phyloP scores from a whole-genome alignment of 2,797 vertebrate genomes.

The Threskiornis aethiopicus region DNA sequence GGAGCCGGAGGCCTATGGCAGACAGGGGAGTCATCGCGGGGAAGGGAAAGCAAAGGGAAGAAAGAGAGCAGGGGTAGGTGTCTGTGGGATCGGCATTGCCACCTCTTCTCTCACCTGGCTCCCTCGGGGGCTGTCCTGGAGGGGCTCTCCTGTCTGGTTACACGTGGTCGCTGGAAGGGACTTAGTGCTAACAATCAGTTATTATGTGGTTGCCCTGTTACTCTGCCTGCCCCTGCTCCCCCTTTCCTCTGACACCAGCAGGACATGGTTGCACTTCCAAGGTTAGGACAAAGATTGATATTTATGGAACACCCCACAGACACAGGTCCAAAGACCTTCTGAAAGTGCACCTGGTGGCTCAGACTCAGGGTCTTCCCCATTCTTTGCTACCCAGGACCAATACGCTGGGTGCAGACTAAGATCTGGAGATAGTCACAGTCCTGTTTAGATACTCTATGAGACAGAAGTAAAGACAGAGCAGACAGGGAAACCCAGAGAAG shows the following conservation, averaged over 20 bases:
- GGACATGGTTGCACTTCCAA: neutral
- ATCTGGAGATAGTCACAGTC: neutral
- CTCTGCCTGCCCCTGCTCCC: neutral
- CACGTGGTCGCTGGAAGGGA: neutral
- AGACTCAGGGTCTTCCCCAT: neutral
- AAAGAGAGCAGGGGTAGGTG: neutral
- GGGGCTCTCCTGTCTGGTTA: neutral
- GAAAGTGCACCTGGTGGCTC: neutral
- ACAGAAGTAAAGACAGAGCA: neutral
- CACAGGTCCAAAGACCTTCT: neutral
- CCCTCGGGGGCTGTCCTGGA: neutral
- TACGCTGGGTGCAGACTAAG: neutral
- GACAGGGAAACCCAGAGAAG: neutral
- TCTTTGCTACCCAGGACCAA: neutral
- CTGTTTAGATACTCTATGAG: neutral
- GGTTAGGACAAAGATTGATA: neutral
- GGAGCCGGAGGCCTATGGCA: accelerated
- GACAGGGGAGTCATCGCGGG: neutral
- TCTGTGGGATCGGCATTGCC: neutral
- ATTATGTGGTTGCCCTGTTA: neutral
- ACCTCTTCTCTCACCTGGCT: neutral
- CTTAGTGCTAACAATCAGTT: neutral
- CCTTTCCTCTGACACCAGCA: neutral
- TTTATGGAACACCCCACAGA: neutral
- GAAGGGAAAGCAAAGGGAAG: neutral